These are phyloP conservation scores for Periophthalmus magnuspinnatus DNA, from an alignment of 2,797 vertebrate species.

Conservation along the genomic window DNA sequence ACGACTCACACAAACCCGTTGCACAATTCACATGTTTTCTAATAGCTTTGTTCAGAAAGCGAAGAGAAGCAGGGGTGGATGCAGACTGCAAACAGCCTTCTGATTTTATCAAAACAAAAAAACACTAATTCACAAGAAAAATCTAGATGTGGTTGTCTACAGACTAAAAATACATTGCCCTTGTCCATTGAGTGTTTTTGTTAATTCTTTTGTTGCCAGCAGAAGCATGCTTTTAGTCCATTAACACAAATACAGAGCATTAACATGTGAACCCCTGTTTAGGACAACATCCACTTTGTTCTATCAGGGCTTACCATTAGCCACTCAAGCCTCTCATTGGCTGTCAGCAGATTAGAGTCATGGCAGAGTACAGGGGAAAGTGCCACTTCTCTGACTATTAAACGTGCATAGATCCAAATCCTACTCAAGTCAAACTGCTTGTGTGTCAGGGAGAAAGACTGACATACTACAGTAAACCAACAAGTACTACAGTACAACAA, in stretches of 20 bases:
- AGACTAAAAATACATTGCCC: neutral
- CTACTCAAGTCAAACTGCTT: neutral
- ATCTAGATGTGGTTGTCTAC: neutral
- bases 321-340: constrained; percentile 33
- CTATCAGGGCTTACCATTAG: constrained; percentile 36
- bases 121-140: neutral
- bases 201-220: neutral
- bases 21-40: neutral
- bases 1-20: neutral
- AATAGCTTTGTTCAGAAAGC: neutral
- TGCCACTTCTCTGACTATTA: neutral
- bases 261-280: constrained; percentile 28
- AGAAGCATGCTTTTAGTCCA: neutral
- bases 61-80: neutral
- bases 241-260: constrained; percentile 9
- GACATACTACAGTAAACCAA: neutral
- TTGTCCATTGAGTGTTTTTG: neutral
- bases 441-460: no score
- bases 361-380: constrained; percentile 8
- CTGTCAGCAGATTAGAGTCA: constrained; percentile 34
- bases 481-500: neutral
- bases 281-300: constrained; percentile 49
- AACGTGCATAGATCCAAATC: neutral
- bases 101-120: neutral
- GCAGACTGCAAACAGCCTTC: neutral